Conservation (phyloP, 1,140 invertebrate genomes). For the Leptinotarsa texana region DNA sequence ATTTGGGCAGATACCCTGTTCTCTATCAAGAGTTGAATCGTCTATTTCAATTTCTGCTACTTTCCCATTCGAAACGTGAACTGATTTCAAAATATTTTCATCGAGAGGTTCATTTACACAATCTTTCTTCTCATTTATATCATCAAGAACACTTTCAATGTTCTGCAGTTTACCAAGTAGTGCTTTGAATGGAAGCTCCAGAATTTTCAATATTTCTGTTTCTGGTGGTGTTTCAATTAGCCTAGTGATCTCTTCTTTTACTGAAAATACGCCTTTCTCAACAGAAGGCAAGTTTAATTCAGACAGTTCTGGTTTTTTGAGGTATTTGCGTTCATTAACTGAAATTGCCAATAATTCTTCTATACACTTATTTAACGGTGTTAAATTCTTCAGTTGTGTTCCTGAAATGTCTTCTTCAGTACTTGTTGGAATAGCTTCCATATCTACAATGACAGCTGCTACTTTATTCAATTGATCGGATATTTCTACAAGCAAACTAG, state of each 20-base stretch:
- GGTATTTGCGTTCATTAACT: conserved; percentile 19
- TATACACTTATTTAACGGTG: conserved; percentile 19
- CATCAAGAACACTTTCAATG: background rate
- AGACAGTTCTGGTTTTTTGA: conserved; percentile 24
- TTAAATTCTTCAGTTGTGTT: conserved; percentile 18
- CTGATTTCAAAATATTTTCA: background rate
- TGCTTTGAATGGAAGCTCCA: background rate
- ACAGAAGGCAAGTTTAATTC: conserved; percentile 12
- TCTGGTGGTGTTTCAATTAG: background rate
- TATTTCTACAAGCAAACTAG: background rate
- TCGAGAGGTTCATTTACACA: background rate
- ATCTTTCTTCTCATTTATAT: background rate
- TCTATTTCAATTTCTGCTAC: background rate
- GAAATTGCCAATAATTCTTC: conserved; percentile 26
- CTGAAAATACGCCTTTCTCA: background rate
- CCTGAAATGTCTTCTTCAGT: conserved; percentile 16
- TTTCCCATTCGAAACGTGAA: background rate
- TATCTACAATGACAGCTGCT: background rate
- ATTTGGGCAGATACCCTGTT: background rate
- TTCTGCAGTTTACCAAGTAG: background rate
- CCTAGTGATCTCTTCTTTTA: conserved; percentile 23
- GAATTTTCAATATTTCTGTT: conserved; percentile 6
- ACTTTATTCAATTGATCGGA: conserved; percentile 10
- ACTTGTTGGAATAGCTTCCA: background rate
- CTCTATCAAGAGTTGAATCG: background rate